Conservation (phyloP, 2,888 invertebrate species). For the Alloplasta piceator region DNA sequence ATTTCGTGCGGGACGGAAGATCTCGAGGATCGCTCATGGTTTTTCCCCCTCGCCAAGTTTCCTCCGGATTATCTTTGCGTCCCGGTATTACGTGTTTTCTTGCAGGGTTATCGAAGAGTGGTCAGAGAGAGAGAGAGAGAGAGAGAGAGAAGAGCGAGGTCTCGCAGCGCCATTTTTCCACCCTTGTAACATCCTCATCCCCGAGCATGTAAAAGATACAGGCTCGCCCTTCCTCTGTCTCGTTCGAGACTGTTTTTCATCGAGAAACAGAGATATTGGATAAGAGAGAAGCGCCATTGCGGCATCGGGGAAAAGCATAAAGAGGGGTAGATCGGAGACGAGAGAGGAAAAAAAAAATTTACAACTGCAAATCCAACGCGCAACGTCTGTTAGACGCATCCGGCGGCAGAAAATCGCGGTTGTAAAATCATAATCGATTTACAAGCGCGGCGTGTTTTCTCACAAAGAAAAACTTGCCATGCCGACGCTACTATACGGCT, state of each 20-base stretch:
- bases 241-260: neutral
- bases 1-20: slow-evolving; percentile 49
- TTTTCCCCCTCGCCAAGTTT: slow-evolving; percentile 44
- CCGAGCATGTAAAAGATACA: neutral
- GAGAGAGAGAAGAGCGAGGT: neutral
- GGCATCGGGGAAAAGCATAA: slow-evolving; percentile 31
- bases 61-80: slow-evolving; percentile 57
- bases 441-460: slow-evolving; percentile 71
- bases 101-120: slow-evolving; percentile 52
- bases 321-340: neutral
- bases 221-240: neutral
- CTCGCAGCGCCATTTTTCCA: slow-evolving; percentile 26
- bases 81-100: slow-evolving; percentile 60
- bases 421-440: slow-evolving; percentile 80
- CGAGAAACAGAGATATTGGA: slow-evolving; percentile 3
- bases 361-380: slow-evolving; percentile 53
- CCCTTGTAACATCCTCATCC: neutral
- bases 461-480: slow-evolving; percentile 52
- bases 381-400: neutral
- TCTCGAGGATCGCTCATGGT: slow-evolving; percentile 50
- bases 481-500: slow-evolving; percentile 60
- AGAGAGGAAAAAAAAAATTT: slow-evolving; percentile 33
- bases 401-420: slow-evolving; percentile 43
- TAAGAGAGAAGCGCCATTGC: slow-evolving; percentile 24
- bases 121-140: slow-evolving; percentile 17